These are phyloP conservation scores for Harlomillsia oculata DNA, from an alignment of 1,140 invertebrate species.

Conservation along the genomic window DNA sequence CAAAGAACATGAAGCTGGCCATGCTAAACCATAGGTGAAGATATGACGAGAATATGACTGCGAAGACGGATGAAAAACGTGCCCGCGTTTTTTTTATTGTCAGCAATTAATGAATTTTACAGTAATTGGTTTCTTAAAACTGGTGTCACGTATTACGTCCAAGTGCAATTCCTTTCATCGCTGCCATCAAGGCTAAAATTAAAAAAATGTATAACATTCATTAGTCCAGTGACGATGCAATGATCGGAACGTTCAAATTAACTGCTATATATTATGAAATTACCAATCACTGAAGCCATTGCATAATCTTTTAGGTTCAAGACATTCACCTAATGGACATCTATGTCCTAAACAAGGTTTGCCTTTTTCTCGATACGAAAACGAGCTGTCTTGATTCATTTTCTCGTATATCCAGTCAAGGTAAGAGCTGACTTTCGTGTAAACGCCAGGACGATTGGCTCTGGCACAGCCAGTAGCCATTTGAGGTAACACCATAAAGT, in stretches of 20 bases:
- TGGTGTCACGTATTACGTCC: slow-evolving; percentile 26
- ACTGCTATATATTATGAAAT: neutral
- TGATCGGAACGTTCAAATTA: neutral
- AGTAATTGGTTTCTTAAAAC: too few relatives aligned
- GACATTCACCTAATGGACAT: slow-evolving; percentile 64
- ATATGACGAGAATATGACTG: too few relatives aligned
- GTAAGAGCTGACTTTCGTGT: slow-evolving; percentile 73
- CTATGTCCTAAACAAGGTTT: slow-evolving; percentile 53
- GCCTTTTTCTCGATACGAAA: slow-evolving; percentile 19
- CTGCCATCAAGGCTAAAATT: slow-evolving; percentile 29
- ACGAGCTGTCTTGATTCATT: slow-evolving; percentile 35
- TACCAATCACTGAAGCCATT: slow-evolving; percentile 63
- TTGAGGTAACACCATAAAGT: slow-evolving; percentile 65
- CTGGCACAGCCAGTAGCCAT: slow-evolving; percentile 79
- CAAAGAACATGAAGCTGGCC: too few relatives aligned
- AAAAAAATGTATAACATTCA: neutral
- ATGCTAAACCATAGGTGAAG: too few relatives aligned
- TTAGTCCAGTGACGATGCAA: neutral
- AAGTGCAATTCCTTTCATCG: slow-evolving; percentile 37
- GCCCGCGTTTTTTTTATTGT: too few relatives aligned
- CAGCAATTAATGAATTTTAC: too few relatives aligned
- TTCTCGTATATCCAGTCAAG: slow-evolving; percentile 60
- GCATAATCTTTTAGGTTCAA: slow-evolving; percentile 57
- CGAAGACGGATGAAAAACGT: too few relatives aligned
- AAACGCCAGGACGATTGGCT: slow-evolving; percentile 72